Base-by-base conservation (phyloP, 2,113 vertebrate genomes). In the Corythoichthys haematopterus region DNA sequence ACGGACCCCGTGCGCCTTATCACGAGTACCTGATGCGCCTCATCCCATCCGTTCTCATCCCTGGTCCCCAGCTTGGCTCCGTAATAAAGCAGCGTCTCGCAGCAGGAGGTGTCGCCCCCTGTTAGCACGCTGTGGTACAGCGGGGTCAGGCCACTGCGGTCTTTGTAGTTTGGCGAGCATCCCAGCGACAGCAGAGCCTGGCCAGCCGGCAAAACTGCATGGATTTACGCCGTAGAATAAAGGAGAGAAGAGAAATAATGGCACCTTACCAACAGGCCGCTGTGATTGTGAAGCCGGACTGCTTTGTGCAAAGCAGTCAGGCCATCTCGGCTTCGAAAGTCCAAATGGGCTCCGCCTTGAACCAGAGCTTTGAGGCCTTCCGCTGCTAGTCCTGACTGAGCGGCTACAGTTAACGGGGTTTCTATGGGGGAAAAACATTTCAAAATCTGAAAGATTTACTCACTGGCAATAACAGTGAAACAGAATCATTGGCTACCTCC, bases 41-140 rank as follows among this genome's bases (percentile, higher is more conserved):
- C 95, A 12, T 95, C 94, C 95, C 95, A 96, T 73, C 94, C 94
- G 0, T 95, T 95, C 85, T 97, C 94, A 2, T 97, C 94, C 2
- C 90, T 87, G 0, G 91, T 86, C 11, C 94, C 95, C 61, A 97
- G 86, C 73, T 76, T 88, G 1, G 94, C 93, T 58, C 93, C 89
- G 83, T 95, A 93, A 78, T 93, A 95, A 14, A 97, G 91, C 56
- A 97, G 82, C 36, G 94, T 92, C 84, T 97, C 95, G 1, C 94
- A 96, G 85, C 94, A 95, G 60, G 93, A 92, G 1, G 94, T 95
- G 67, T 96, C 95, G 0, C 95, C 95, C 71, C 95, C 95, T 69
- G 92, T 91, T 91, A 97, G 93, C 38, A 94, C 93, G 0, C 93
- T 93, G 83, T 97, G 95, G 90, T 95, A 97, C 71, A 96, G 89